Base-by-base conservation (phyloP, 1,140 invertebrate genomes). In the Sitobion miscanthi region DNA sequence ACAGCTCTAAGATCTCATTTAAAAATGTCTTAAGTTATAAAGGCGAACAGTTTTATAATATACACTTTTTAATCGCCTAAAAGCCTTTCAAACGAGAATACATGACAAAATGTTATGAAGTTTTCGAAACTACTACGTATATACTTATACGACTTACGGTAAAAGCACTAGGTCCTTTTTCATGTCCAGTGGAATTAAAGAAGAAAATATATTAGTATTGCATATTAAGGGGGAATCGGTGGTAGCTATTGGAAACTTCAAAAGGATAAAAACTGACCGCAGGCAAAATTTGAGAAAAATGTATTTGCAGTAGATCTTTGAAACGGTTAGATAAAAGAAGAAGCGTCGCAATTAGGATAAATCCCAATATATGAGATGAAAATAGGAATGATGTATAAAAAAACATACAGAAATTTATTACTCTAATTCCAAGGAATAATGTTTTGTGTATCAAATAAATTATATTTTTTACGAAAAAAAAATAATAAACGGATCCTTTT, bases 31-130 rank as follows among this genome's bases (percentile, higher is more conserved):
- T 5, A 52, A 54, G 49, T 54, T 89, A 23, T 54, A 54, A 89
- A 21, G 20, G 20, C 9, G 21, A 57, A 14, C 23, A 38, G 35
- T 89, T n/a, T 52, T 47, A n/a, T 21, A 25, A 38, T n/a, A 82
- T n/a, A n/a, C 8, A 49, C 25, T 54, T 82, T 91, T 92, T 86
- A 85, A 93, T 93, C 47, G 49, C 6, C 91, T 93, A 93, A 93
- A 93, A 93, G 91, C 91, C 23, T 86, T 54, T 14, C 21, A 52
- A 93, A 83, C 82, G n/a, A 85, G 25, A 11, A 30, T 6, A 42
- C 91, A 85, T n/a, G 49, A 54, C 82, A 52, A 57, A 85, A 85
- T 42, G 20, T 85, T 52, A 23, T 30, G 5, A 54, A 85, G 23
- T 54, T 91, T 54, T 93, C 49, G 30, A 42, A 89, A 57, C 49